Conservation (phyloP, 2,888 invertebrate genomes). For the Amaurobius ferox region DNA sequence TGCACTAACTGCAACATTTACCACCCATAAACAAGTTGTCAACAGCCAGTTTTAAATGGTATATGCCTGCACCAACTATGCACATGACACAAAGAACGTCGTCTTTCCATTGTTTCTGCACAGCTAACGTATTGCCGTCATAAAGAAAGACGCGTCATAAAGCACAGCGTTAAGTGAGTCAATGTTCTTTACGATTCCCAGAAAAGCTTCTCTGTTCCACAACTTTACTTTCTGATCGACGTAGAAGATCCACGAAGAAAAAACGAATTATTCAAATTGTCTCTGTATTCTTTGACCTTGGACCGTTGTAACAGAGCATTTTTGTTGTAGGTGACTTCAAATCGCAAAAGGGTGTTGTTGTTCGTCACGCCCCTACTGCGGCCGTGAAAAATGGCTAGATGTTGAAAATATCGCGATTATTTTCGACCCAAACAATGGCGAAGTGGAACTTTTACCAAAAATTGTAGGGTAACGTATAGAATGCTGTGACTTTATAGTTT, state of each 20-base stretch:
- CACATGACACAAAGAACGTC: too few relatives aligned
- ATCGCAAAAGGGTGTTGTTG: neutral
- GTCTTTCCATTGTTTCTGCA: too few relatives aligned
- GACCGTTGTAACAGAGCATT: neutral
- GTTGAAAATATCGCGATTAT: neutral
- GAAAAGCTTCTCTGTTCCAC: neutral
- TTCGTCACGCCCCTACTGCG: constrained; percentile 5
- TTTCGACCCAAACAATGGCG: neutral
- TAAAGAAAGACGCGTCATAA: neutral
- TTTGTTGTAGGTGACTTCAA: neutral
- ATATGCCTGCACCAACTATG: too few relatives aligned
- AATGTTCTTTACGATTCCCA: neutral
- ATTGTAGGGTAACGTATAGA: neutral
- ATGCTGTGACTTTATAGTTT: too few relatives aligned
- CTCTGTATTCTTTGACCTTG: constrained; percentile 7
- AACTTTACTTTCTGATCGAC: neutral
- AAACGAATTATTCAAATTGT: neutral
- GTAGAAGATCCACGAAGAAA: neutral
- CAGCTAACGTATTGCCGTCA: too few relatives aligned
- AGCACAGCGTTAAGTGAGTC: neutral
- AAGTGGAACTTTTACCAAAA: neutral
- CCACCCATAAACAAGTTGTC: too few relatives aligned
- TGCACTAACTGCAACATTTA: too few relatives aligned
- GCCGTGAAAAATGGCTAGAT: neutral
- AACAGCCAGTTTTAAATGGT: too few relatives aligned